Percentiles rank a stretch among this genome's conserved stretches.
Conservation (phyloP, 2,113 vertebrate species). For the Parus major region DNA sequence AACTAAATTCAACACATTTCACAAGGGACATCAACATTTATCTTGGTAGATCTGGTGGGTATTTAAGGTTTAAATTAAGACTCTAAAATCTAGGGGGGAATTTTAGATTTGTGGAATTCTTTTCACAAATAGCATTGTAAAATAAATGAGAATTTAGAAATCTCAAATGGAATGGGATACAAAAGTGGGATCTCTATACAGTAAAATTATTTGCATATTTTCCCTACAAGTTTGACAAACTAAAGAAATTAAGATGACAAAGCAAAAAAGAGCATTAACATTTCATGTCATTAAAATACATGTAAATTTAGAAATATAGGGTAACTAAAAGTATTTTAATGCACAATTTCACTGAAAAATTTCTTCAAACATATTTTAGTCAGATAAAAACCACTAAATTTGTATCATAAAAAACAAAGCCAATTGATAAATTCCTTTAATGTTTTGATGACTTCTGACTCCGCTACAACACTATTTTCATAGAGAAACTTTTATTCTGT, state of each 20-base stretch:
- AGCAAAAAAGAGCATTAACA: not conserved
- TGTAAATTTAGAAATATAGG: not conserved
- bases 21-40: not conserved
- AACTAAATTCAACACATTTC: constrained; percentile 49
- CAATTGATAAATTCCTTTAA: not conserved
- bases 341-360: not conserved
- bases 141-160: not conserved
- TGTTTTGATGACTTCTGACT: not conserved
- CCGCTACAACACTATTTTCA: not conserved
- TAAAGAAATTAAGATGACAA: not conserved
- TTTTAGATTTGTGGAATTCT: not conserved
- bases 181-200: not conserved
- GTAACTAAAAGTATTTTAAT: not conserved
- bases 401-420: not conserved
- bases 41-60: not conserved
- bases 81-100: not conserved
- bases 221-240: not conserved
- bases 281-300: not conserved
- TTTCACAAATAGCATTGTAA: not conserved
- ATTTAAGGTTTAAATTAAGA: not conserved
- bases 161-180: not conserved
- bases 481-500: not conserved
- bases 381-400: not conserved
- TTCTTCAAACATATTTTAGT: not conserved
- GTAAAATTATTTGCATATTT: not conserved